Evolutionary conservation across 2,113 vertebrate genomes (phyloP).

Genomic region (Ancistrus triradiatus): DNA sequence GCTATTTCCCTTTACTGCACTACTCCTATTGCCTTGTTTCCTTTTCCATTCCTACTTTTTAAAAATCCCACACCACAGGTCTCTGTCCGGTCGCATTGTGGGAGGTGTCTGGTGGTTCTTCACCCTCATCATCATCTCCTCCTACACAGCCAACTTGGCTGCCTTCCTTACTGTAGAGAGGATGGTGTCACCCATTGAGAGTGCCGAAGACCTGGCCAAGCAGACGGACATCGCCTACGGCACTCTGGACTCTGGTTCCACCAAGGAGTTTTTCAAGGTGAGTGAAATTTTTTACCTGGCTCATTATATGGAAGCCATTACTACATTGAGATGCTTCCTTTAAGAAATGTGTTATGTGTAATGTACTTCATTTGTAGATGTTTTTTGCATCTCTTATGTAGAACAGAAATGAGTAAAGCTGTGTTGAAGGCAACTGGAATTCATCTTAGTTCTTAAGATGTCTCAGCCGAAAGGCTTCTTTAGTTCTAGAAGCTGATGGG

Average conservation of each 20-base stretch:
- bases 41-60: neutral
- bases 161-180: constrained; percentile 98
- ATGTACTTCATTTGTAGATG: too few relatives aligned
- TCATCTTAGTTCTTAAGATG: too few relatives aligned
- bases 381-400: too few relatives aligned
- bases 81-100: constrained; percentile 94
- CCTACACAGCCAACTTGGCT: constrained; percentile 95
- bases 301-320: too few relatives aligned
- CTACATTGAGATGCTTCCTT: too few relatives aligned
- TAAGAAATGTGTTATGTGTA: too few relatives aligned
- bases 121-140: constrained; percentile 98
- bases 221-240: constrained; percentile 98
- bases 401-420: too few relatives aligned
- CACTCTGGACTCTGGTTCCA: constrained; percentile 95
- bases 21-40: neutral
- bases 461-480: too few relatives aligned
- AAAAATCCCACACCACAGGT: constrained; percentile 63
- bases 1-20: constrained; percentile 7
- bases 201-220: constrained; percentile 96
- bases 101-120: constrained; percentile 99
- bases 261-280: constrained; percentile 99
- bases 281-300: too few relatives aligned
- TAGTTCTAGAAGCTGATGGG: too few relatives aligned
- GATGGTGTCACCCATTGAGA: constrained; percentile 98
- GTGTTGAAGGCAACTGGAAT: too few relatives aligned